Conservation (phyloP, 2,113 vertebrate species). For the Clupea harengus region DNA sequence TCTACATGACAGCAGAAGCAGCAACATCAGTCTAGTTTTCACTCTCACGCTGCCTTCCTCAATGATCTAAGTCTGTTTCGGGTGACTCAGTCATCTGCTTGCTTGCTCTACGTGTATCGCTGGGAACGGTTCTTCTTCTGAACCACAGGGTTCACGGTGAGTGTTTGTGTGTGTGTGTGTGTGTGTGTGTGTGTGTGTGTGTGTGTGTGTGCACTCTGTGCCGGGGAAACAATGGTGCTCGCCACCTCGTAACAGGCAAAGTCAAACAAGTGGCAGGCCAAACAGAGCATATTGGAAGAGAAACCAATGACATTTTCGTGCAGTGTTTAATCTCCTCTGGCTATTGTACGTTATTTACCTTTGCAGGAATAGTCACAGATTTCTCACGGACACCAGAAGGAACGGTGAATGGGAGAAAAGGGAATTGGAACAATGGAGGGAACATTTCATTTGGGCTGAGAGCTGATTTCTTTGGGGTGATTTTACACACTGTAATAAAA, state of each 20-base stretch:
- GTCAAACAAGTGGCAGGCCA: constrained; percentile 42
- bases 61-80: background rate
- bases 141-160: constrained; percentile 10
- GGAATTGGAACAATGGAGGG: constrained; percentile 14
- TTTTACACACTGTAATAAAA: constrained; percentile 40
- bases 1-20: background rate
- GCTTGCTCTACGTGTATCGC: background rate
- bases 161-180: constrained; percentile 17
- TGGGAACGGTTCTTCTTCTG: background rate
- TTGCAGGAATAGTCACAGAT: constrained; percentile 36
- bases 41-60: background rate
- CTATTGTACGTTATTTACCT: constrained; percentile 49
- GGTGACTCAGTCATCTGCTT: background rate
- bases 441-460: constrained; percentile 24
- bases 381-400: constrained; percentile 43
- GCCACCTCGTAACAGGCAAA: constrained; percentile 33
- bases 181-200: constrained; percentile 21
- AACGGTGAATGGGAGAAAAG: constrained; percentile 35
- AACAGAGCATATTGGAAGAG: constrained; percentile 45
- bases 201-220: constrained; percentile 21
- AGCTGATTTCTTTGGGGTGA: constrained; percentile 35
- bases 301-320: constrained; percentile 38
- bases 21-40: background rate
- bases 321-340: constrained; percentile 23
- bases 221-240: constrained; percentile 28